Conservation (phyloP, 1,140 invertebrate genomes). For the Calycopis cecrops region DNA sequence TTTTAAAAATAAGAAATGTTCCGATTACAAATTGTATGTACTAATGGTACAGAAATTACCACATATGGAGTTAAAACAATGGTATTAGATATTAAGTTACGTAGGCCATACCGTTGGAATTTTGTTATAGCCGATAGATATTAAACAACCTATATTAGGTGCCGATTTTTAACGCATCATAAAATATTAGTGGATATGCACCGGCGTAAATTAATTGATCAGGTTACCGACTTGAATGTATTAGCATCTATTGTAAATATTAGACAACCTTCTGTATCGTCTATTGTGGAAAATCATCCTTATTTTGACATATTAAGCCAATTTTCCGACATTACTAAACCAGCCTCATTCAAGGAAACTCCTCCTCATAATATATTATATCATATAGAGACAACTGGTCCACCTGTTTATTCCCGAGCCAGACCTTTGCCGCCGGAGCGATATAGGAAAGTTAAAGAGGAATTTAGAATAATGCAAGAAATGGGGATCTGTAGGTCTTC, state of each 20-base stretch:
- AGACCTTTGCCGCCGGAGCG: conserved; percentile 9
- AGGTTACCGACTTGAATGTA: conserved; percentile 11
- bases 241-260: conserved; percentile 13
- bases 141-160: conserved; percentile 27
- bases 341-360: conserved; percentile 14
- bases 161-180: conserved; percentile 26
- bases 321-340: conserved; percentile 21
- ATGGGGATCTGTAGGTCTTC: conserved; percentile 23
- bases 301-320: conserved; percentile 16
- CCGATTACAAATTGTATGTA: conserved; percentile 26
- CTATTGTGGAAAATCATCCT: conserved; percentile 10
- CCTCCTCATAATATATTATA: no score
- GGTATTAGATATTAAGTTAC: conserved; percentile 22
- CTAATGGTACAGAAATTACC: conserved; percentile 27
- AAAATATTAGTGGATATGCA: conserved; percentile 23
- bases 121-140: conserved; percentile 23
- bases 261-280: conserved; percentile 8
- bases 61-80: conserved; percentile 26
- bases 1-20: background rate
- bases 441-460: conserved; percentile 18
- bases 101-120: conserved; percentile 16
- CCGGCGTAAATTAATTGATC: conserved; percentile 18
- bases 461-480: conserved; percentile 20
- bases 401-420: conserved; percentile 10
- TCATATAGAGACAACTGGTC: no score